A percentile compares a stretch with the other conserved stretches of the same genome.
phyloP scores from a whole-genome alignment of 2,113 vertebrate species.

The Procavia capensis region DNA sequence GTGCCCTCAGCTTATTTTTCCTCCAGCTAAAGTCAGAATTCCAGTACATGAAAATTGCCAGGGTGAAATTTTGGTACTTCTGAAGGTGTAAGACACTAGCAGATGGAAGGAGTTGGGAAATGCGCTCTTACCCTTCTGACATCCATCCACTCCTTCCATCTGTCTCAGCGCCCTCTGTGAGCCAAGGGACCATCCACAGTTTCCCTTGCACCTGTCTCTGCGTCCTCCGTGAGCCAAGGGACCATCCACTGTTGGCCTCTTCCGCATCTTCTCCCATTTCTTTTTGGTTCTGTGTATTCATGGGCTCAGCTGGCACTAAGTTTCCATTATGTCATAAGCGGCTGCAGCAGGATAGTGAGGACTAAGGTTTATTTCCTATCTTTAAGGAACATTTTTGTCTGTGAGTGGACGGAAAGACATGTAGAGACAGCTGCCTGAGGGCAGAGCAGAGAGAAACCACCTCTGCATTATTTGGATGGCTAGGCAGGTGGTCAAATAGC shows the following conservation, averaged over 20 bases:
- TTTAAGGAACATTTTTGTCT: background rate
- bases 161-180: background rate
- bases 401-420: background rate
- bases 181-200: too few relatives aligned
- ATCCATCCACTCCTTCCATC: background rate
- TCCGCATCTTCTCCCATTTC: background rate
- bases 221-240: too few relatives aligned
- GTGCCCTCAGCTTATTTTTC: background rate
- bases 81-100: background rate
- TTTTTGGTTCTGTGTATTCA: background rate
- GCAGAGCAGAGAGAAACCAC: background rate
- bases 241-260: background rate
- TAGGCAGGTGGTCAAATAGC: background rate
- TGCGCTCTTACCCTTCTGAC: background rate
- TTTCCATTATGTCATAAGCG: background rate
- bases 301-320: background rate
- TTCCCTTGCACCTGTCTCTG: too few relatives aligned
- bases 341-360: background rate
- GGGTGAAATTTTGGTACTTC: constrained; percentile 3
- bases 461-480: background rate
- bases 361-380: background rate
- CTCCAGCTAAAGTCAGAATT: background rate
- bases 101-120: background rate
- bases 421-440: background rate
- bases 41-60: background rate